phyloP scores from a whole-genome alignment of 2,797 vertebrate genomes.

The Cottoperca gobio region DNA sequence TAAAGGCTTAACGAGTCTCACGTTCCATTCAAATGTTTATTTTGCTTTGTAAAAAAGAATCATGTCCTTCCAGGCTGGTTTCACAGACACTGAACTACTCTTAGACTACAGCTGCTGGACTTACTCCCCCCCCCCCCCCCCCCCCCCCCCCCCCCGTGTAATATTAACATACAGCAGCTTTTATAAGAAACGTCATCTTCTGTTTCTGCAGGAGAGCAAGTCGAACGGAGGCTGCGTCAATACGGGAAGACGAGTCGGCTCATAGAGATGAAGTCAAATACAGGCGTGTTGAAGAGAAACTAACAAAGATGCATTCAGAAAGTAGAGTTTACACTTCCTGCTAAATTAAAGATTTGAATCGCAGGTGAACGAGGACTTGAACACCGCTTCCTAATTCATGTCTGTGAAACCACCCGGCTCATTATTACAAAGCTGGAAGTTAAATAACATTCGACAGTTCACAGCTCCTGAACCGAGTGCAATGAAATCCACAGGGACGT shows the following conservation, averaged over 20 bases:
- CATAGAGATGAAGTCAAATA: not conserved
- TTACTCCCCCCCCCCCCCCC: no score
- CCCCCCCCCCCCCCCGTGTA: no score
- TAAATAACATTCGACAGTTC: slow-evolving; percentile 46
- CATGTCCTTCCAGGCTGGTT: slow-evolving; percentile 23
- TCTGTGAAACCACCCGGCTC: slow-evolving; percentile 31
- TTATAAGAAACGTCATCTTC: not conserved
- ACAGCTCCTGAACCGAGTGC: slow-evolving; percentile 51
- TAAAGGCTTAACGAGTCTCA: not conserved
- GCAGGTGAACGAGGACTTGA: not conserved
- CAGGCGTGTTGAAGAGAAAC: not conserved
- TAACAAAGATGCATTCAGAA: no score
- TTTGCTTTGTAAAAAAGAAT: slow-evolving; percentile 2
- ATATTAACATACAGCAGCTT: no score
- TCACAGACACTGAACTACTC: slow-evolving; percentile 18
- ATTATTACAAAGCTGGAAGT: slow-evolving; percentile 2
- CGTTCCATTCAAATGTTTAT: not conserved
- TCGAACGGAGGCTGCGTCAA: no score
- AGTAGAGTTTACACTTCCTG: no score
- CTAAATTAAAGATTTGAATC: no score
- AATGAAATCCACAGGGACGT: slow-evolving; percentile 48
- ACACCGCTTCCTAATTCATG: not conserved
- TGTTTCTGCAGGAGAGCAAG: not conserved
- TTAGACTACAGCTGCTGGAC: no score
- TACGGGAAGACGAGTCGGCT: no score